Conservation (phyloP, 2,888 invertebrate genomes). For the Agonopterix heracliana region DNA sequence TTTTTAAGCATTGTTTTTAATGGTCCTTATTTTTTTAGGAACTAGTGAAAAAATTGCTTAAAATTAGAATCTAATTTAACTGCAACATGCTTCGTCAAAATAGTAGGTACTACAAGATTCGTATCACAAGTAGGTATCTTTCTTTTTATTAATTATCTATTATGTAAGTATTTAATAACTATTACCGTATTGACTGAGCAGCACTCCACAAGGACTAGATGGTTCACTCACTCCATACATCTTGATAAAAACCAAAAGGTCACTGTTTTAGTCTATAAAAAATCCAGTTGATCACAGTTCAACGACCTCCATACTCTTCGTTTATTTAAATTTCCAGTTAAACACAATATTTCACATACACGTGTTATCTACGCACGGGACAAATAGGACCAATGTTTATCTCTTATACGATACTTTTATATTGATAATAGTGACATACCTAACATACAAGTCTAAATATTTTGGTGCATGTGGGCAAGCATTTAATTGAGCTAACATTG, state of each 20-base stretch:
- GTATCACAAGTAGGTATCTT: too few species aligned
- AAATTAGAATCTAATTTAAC: too few species aligned
- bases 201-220: conserved; percentile 28
- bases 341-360: background rate
- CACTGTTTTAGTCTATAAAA: background rate
- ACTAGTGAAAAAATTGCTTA: too few species aligned
- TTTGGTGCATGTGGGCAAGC: conserved; percentile 12
- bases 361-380: background rate
- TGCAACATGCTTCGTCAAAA: too few species aligned
- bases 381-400: background rate
- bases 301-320: background rate
- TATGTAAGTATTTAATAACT: too few species aligned
- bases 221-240: conserved; percentile 21
- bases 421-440: conserved; percentile 15
- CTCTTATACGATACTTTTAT: conserved; percentile 14
- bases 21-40: too few species aligned
- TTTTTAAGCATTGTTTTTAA: too few species aligned
- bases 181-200: conserved; percentile 56
- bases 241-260: conserved; percentile 1
- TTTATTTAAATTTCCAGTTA: background rate
- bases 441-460: conserved; percentile 16
- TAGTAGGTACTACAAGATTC: too few species aligned
- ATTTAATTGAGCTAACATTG: conserved; percentile 6
- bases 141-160: too few species aligned
- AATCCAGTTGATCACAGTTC: conserved; percentile 2